A percentile compares a stretch with the other conserved stretches of the same genome.
Conservation (phyloP, 2,888 invertebrate genomes). For the Pollenia amentaria region DNA sequence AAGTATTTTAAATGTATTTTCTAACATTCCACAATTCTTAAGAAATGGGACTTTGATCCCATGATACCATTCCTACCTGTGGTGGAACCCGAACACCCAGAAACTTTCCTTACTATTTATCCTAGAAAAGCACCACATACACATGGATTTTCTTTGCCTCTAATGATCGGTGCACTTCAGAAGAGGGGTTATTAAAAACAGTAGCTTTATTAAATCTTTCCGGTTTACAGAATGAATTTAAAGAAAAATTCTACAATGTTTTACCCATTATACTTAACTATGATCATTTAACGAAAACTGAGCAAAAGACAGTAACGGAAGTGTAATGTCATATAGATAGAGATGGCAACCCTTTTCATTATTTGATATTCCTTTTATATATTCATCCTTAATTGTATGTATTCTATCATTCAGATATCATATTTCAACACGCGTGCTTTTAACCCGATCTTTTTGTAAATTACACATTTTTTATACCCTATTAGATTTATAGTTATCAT, state of each 20-base stretch:
- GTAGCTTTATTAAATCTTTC: slow-evolving; percentile 85
- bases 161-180: slow-evolving; percentile 90
- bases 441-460: too few relatives aligned
- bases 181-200: slow-evolving; percentile 90
- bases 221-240: slow-evolving; percentile 86
- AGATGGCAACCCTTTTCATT: too few relatives aligned
- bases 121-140: slow-evolving; percentile 85
- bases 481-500: too few relatives aligned
- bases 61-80: slow-evolving; percentile 93
- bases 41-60: slow-evolving; percentile 92
- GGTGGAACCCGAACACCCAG: slow-evolving; percentile 88
- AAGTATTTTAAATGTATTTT: too few relatives aligned
- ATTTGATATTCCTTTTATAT: too few relatives aligned
- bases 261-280: slow-evolving; percentile 88
- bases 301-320: slow-evolving; percentile 85
- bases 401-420: too few relatives aligned
- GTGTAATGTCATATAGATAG: too few relatives aligned
- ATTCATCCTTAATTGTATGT: too few relatives aligned
- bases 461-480: too few relatives aligned
- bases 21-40: too few relatives aligned
- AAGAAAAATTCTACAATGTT: slow-evolving; percentile 86
- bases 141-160: slow-evolving; percentile 85
- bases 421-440: too few relatives aligned
- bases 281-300: slow-evolving; percentile 85
- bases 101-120: slow-evolving; percentile 89